Evolutionary conservation across 2,797 vertebrate species (phyloP).

Genomic region (Psittacula derbiana): DNA sequence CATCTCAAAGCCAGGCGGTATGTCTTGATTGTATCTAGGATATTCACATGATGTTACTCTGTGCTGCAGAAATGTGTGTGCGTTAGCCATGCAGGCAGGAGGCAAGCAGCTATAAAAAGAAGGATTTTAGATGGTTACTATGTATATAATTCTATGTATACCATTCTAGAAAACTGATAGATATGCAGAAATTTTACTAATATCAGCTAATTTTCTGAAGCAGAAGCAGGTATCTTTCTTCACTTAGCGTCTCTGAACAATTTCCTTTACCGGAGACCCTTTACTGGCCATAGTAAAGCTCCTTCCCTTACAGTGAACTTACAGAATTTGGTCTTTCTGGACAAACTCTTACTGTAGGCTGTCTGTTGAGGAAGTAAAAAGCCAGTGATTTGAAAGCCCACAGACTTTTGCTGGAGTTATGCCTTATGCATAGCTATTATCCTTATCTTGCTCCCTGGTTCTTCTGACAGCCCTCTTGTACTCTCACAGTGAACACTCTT

Average conservation of each 20-base stretch:
- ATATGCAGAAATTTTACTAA: background rate
- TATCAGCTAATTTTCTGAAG: background rate
- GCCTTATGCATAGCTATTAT: background rate
- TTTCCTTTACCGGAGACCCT: background rate
- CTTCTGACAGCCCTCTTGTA: background rate
- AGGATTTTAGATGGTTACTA: background rate
- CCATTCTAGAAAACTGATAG: background rate
- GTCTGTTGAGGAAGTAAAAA: background rate
- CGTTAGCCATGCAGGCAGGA: background rate
- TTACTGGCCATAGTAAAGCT: background rate
- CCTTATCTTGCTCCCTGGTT: background rate
- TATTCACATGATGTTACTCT: accelerated
- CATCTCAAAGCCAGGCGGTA: background rate
- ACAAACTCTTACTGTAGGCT: background rate
- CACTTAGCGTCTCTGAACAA: background rate
- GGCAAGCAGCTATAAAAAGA: background rate
- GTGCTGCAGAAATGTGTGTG: background rate
- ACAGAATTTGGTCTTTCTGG: background rate
- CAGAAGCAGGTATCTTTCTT: background rate
- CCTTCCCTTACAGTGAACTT: background rate
- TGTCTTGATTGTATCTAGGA: background rate
- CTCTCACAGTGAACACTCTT: background rate
- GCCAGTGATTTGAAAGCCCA: background rate
- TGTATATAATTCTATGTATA: background rate
- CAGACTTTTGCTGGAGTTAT: background rate